Evolutionary conservation across 2,888 invertebrate species (phyloP).

Genomic region (Morpho helenor): DNA sequence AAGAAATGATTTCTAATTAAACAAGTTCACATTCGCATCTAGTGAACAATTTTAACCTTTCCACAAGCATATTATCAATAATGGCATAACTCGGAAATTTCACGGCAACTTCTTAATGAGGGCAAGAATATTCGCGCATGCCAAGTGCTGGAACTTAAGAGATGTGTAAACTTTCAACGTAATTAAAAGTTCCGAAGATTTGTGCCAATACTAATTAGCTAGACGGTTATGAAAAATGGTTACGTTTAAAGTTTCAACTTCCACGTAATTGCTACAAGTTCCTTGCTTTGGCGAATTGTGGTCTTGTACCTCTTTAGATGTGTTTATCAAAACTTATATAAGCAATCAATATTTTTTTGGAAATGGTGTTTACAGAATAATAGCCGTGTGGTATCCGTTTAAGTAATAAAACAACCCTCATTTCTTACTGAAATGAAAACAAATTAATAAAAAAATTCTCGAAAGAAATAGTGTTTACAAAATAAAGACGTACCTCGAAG

Average conservation of each 20-base stretch:
- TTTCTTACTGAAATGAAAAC: too few relatives aligned
- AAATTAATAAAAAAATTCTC: too few relatives aligned
- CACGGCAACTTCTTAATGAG: conserved; percentile 70
- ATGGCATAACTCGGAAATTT: conserved; percentile 60
- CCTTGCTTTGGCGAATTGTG: too few relatives aligned
- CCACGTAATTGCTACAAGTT: not conserved
- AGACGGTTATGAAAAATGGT: conserved; percentile 47
- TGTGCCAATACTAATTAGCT: conserved; percentile 74
- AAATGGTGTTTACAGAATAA: too few relatives aligned
- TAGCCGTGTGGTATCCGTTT: too few relatives aligned
- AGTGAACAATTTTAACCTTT: conserved; percentile 19
- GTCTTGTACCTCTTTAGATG: too few relatives aligned
- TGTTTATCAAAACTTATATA: too few relatives aligned
- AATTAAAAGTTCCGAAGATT: conserved; percentile 76
- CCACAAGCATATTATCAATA: conserved; percentile 52
- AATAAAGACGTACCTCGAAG: too few relatives aligned
- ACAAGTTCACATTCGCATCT: too few relatives aligned
- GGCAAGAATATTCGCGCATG: conserved; percentile 65
- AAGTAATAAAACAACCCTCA: too few relatives aligned
- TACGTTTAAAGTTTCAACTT: conserved; percentile 17
- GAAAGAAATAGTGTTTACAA: too few relatives aligned
- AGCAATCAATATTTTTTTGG: too few relatives aligned
- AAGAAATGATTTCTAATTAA: not conserved
- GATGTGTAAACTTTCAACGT: conserved; percentile 72
- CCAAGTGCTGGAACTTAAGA: conserved; percentile 61